Percentiles rank a stretch among this genome's conserved stretches.
Conservation (phyloP, 2,888 invertebrate genomes). For the Herminia tarsipennalis region DNA sequence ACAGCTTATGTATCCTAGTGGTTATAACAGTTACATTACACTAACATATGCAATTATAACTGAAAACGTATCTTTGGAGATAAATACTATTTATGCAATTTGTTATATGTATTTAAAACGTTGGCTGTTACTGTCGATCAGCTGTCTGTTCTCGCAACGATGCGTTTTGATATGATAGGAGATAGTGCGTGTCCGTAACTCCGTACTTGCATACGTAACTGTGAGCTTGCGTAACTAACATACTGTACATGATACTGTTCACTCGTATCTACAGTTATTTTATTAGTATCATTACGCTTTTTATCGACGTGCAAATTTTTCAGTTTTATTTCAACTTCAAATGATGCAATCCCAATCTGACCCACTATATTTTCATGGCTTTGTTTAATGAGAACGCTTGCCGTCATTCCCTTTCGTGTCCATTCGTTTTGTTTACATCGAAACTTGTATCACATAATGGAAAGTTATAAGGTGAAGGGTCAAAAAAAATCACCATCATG, state of each 20-base stretch:
- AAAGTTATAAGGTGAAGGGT: constrained; percentile 40
- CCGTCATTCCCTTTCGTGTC: constrained; percentile 9
- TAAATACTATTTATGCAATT: neutral
- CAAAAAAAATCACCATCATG: constrained; percentile 33
- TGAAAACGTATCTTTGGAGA: neutral
- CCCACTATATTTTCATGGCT: constrained; percentile 2
- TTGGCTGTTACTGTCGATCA: constrained; percentile 57
- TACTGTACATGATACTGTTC: constrained; percentile 13
- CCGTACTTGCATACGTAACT: constrained; percentile 63
- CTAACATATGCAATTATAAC: too few species aligned
- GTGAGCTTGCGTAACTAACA: constrained; percentile 65
- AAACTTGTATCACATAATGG: constrained; percentile 30
- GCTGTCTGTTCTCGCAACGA: constrained; percentile 70
- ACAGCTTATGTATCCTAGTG: too few species aligned
- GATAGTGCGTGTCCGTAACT: constrained; percentile 75
- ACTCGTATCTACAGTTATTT: constrained; percentile 44
- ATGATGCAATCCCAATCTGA: neutral
- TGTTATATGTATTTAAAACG: neutral
- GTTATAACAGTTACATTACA: too few species aligned
- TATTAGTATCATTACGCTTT: constrained; percentile 59
- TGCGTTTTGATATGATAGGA: constrained; percentile 73
- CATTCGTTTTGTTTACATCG: constrained; percentile 30
- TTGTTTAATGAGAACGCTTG: constrained; percentile 10
- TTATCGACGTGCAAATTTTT: constrained; percentile 17
- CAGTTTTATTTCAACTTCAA: neutral